Base-by-base conservation (phyloP, 2,797 vertebrate genomes). In the Tolypeutes matacus region DNA sequence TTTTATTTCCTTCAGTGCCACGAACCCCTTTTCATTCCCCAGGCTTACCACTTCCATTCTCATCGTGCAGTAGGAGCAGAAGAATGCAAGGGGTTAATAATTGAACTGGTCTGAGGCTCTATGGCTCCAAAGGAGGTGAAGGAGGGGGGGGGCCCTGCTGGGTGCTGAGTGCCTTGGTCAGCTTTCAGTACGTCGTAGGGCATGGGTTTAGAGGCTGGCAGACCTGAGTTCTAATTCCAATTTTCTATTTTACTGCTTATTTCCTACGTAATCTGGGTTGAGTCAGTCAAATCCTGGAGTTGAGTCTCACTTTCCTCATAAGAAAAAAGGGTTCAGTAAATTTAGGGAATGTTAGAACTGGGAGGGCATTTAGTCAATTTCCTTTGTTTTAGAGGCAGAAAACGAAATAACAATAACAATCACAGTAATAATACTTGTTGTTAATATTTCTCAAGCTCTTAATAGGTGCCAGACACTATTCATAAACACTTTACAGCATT, bases 301-400 rank as follows among this genome's bases (percentile, higher is more conserved):
- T 91, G 60, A 89, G 72, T 86, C 82, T 89, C 12, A 29, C 12
- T 90, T 86, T 95, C 87, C 75, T 93, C 29, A 46, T 51, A 81
- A 27, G 36, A 76, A 76, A 27, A 92, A 87, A 56, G 60, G 56
- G 39, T 75, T 80, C 80, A 46, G 75, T 25, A 49, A 89, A 84
- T 80, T 94, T 34, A 80, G 36, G 21, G 29, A 64, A 92, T 56
- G 36, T 89, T 89, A 80, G n/a, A 87, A 91, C 42, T 86, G 42
- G 29, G 27, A 85, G 46, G 27, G 65, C 69, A 46, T 77, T 87
- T 65, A 89, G 58, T 89, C 7, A 69, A 56, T 62, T 95, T 69
- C 73, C 36, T 64, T 85, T 39, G 62, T 93, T 83, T 78, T 75
- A 77, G 1, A 89, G 80, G 36, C 4, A 62, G 84, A 89, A 80